Evolutionary conservation across 1,140 invertebrate species (phyloP).

Genomic region (Heliconius melpomene): DNA sequence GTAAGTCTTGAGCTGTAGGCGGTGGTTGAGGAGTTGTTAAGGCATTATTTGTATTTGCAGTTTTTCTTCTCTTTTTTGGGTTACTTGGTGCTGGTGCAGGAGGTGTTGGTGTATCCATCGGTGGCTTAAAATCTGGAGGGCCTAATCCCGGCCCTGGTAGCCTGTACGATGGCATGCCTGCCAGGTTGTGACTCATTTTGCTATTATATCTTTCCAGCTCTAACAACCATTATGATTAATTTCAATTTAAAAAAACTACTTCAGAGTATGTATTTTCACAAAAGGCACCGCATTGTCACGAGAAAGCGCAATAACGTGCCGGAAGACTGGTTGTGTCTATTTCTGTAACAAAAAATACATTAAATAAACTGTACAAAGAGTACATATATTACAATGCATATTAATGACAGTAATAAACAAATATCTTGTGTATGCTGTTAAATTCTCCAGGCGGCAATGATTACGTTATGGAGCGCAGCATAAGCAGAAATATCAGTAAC

Average conservation of each 20-base stretch:
- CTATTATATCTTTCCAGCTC: conserved; percentile 66
- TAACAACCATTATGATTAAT: conserved; percentile 65
- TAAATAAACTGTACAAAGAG: conserved; percentile 31
- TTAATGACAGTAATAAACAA: conserved; percentile 13
- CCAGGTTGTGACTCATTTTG: conserved; percentile 85
- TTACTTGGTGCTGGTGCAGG: conserved; percentile 83
- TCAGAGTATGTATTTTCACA: conserved; percentile 60
- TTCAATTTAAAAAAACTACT: conserved; percentile 48
- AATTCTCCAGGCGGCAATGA: conserved; percentile 29
- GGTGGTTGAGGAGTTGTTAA: conserved; percentile 81
- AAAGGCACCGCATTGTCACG: conserved; percentile 75
- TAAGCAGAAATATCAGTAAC: conserved; percentile 56
- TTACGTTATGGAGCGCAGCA: conserved; percentile 40
- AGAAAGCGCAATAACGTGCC: conserved; percentile 72
- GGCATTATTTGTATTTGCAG: conserved; percentile 83
- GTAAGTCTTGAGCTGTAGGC: conserved; percentile 86
- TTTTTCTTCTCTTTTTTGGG: conserved; percentile 86
- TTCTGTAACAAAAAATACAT: conserved; percentile 75
- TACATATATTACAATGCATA: conserved; percentile 10
- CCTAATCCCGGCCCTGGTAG: conserved; percentile 84
- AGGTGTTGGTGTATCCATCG: conserved; percentile 81
- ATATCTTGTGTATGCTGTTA: conserved; percentile 35
- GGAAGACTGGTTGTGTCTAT: conserved; percentile 75
- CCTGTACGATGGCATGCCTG: conserved; percentile 85
- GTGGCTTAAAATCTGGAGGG: conserved; percentile 84